These are phyloP conservation scores for Drosophila azteca DNA, from an alignment of 1,140 invertebrate genomes.

Conservation along the genomic window DNA sequence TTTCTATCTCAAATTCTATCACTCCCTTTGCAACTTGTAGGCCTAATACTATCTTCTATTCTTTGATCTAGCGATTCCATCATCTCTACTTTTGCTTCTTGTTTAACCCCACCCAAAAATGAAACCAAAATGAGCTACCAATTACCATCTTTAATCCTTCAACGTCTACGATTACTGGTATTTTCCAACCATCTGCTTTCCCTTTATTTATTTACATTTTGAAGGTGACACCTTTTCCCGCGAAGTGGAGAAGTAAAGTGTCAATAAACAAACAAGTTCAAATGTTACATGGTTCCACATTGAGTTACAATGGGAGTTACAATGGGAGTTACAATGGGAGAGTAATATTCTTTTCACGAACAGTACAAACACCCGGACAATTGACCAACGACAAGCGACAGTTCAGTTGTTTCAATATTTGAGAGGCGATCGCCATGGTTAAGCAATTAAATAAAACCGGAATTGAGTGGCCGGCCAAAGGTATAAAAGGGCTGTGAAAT, in stretches of 20 bases:
- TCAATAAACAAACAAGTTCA: conserved; percentile 14
- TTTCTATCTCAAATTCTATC: too few species aligned
- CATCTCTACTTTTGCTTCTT: too few species aligned
- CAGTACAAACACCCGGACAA: conserved; percentile 15
- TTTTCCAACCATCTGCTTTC: conserved; percentile 2
- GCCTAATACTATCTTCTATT: too few species aligned
- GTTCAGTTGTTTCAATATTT: conserved; percentile 64
- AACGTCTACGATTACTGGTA: neutral
- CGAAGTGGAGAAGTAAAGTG: conserved; percentile 15
- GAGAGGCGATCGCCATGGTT: conserved; percentile 19
- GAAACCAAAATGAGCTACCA: too few species aligned
- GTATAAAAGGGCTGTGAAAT: conserved; percentile 57
- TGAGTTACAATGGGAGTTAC: too few species aligned
- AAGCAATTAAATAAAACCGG: conserved; percentile 53
- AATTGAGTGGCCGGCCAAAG: conserved; percentile 15
- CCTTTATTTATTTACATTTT: conserved; percentile 2
- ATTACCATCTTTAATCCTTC: too few species aligned
- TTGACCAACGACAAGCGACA: conserved; percentile 1
- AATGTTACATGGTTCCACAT: neutral
- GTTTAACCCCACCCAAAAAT: too few species aligned
- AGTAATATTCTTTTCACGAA: conserved; percentile 29
- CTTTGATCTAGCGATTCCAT: too few species aligned
- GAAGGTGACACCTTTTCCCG: conserved; percentile 17
- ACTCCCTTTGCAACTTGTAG: too few species aligned
- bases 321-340: neutral